Percentiles rank a stretch among this genome's conserved stretches.
Evolutionary conservation across 2,113 vertebrate genomes (phyloP).

Genomic region (Laticauda laticaudata): DNA sequence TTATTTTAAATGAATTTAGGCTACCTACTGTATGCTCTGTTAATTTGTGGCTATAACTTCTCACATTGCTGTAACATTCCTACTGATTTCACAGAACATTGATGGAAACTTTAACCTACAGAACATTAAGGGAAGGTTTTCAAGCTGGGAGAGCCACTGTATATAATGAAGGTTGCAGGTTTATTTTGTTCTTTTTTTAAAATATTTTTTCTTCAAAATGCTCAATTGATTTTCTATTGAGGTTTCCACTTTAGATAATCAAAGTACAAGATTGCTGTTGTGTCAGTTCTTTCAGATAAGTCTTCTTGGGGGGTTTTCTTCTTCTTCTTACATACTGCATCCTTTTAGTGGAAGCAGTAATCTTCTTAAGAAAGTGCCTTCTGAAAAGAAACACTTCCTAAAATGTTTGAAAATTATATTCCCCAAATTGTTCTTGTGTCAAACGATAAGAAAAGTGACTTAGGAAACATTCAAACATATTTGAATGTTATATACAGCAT

Average conservation of each 20-base stretch:
- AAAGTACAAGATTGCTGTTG: background rate
- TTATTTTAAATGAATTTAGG: background rate
- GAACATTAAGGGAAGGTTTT: background rate
- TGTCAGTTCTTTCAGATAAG: constrained; percentile 4
- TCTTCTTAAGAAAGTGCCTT: background rate
- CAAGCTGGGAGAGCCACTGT: background rate
- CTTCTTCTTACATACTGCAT: background rate
- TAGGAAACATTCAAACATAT: background rate
- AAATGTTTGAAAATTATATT: constrained; percentile 4
- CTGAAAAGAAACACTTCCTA: background rate
- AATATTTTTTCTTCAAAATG: background rate
- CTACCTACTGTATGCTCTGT: background rate
- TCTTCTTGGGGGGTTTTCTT: background rate
- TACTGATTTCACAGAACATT: background rate
- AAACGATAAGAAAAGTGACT: background rate
- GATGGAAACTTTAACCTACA: background rate
- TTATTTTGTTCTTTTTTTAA: background rate
- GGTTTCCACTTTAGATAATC: background rate
- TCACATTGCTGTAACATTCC: background rate
- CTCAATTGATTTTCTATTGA: background rate
- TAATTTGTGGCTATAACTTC: background rate
- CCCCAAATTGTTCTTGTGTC: background rate
- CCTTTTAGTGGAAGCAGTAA: background rate
- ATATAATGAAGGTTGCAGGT: background rate
- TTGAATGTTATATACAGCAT: background rate